Base-by-base conservation (phyloP, 1,140 invertebrate species). In the Tetramorium simillimum region DNA sequence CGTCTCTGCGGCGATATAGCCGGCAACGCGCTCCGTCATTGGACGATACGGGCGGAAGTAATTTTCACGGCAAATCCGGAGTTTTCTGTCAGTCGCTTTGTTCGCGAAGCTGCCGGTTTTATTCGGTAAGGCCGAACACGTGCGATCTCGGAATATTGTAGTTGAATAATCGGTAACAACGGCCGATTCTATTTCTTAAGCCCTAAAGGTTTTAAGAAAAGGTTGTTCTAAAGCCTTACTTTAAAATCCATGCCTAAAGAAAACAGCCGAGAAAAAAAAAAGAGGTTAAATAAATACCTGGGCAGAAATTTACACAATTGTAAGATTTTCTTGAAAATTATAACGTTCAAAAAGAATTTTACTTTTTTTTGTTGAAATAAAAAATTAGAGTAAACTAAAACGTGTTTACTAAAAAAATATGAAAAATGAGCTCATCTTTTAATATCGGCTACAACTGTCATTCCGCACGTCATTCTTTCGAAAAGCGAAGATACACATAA, bases 21-120 rank as follows among this genome's bases (percentile, higher is more conserved):
- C 21, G 37, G n/a, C 21, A 37, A 10, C 33, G 12, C 49, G 18
- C 46, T 18, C 14, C 14, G 0, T 24, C 16, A 62, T 76, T 60
- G 75, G 16, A 40, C 77, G 65, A 28, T 24, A 33, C 69, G 56
- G 18, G n/a, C 69, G 80, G 80, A 84, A 62, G 40, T 84, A 60
- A 75, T 10, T 84, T 84, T 84, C 43, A 75, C 53, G 69, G 16
- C 33, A 62, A 75, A 84, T 49, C 43, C 28, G 18, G 14, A 84
- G 28, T 84, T 75, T 84, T 84, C 28, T 46, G n/a, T 21, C 28
- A 3, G 40, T 9, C 40, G 67, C 28, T 60, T 72, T 70, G 33
- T 70, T 40, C 28, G 46, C 62, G 21, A 18, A 40, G n/a, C 21
- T 18, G 16, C 21, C 56, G 10, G 10, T 24, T 46, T 77, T 62